Percentiles rank a stretch among this genome's conserved stretches.
These are phyloP conservation scores for Melanotaenia maccullochi DNA, from an alignment of 2,797 vertebrate genomes.

Conservation along the genomic window DNA sequence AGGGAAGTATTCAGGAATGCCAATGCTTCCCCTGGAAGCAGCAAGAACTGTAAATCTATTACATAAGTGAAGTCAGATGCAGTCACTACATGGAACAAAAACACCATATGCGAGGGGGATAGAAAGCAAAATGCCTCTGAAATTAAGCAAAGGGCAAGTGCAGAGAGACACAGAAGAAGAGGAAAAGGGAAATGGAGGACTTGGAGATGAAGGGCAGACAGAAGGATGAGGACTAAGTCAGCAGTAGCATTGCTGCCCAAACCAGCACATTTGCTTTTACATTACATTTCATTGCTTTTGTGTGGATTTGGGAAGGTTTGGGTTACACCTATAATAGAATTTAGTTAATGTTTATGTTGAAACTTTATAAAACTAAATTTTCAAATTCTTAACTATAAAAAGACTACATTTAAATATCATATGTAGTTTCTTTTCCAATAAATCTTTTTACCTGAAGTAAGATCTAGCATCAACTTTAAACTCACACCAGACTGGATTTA, in stretches of 20 bases:
- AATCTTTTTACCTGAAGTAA: too few relatives aligned
- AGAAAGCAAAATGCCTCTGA: conserved; percentile 28
- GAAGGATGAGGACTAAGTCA: conserved; percentile 57
- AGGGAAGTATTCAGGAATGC: conserved; percentile 64
- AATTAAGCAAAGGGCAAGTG: conserved; percentile 50
- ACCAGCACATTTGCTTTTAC: conserved; percentile 16
- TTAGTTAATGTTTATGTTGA: too few relatives aligned
- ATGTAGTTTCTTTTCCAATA: too few relatives aligned
- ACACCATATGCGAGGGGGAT: conserved; percentile 26
- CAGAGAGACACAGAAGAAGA: conserved; percentile 40
- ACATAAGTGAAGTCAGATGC: conserved; percentile 69
- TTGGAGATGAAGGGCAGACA: conserved; percentile 37
- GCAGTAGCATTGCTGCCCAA: conserved; percentile 37
- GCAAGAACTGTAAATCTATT: conserved; percentile 55
- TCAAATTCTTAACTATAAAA: too few relatives aligned
- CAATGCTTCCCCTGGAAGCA: conserved; percentile 52
- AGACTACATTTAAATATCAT: too few relatives aligned
- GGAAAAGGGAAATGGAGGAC: conserved; percentile 27
- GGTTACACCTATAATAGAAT: too few relatives aligned
- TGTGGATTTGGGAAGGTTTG: too few relatives aligned
- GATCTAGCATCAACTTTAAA: too few relatives aligned
- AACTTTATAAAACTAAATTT: too few relatives aligned
- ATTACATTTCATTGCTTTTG: background rate
- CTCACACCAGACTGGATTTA: too few relatives aligned
- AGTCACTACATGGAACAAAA: conserved; percentile 56